Base-by-base conservation (phyloP, 2,888 invertebrate species). In the Stenoptilia bipunctidactyla region DNA sequence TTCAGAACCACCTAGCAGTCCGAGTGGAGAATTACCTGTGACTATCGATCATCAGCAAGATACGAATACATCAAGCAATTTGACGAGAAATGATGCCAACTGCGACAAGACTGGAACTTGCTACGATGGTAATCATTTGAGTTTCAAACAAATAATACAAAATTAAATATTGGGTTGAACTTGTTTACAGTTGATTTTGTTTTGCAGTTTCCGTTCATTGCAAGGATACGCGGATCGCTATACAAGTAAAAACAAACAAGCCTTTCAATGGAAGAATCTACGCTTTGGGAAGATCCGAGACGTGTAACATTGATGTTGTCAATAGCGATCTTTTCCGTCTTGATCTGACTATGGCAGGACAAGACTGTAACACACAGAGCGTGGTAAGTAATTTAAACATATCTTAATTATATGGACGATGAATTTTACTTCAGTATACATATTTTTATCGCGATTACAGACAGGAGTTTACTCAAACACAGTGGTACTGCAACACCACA, bases 71-170 rank as follows among this genome's bases (percentile, higher is more conserved):
- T 56, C 72, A 13, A 92, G 87, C 69, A 93, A 92, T 61, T 71
- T 92, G 53, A 92, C 92, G 2, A 87, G 91, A 52, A 89, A 88
- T 56, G 92, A 92, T 62, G 91, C 92, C 38, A 95, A 96, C 75
- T 97, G 96, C 68, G 96, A 96, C 76, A 94, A 94, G 64, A 95
- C 94, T 40, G 96, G 96, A 65, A 96, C 96, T 50, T 97, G 96
- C 66, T 96, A 96, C 63, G 94, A 97, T 75, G 96, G 96, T 96
- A 86, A 86, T 74, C 51, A 47, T 33, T 15, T 14, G 15, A 27
- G 34, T 37, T 20, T 8, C 8, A 5, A 8, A 8, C 20, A 20
- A 20, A 20, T 20, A 20, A 14, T 5, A 20, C 20, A 20, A 20
- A 20, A 8, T 8, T 3, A 20, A 20, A n/a, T n/a, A n/a, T n/a